Base-by-base conservation (phyloP, 2,797 vertebrate genomes). In the Xenopus petersii region DNA sequence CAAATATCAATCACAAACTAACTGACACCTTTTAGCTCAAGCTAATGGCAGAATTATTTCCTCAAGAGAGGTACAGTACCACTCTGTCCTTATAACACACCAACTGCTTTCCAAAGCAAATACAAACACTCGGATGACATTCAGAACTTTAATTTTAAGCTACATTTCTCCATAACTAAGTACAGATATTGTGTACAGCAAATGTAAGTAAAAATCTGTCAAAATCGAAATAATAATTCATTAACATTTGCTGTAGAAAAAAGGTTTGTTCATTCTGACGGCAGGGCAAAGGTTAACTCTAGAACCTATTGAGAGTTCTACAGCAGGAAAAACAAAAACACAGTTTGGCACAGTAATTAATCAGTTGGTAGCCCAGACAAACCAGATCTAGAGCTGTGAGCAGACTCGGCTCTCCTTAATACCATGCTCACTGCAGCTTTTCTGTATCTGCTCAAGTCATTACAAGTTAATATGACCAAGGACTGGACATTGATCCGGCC, bases 401-500 rank as follows among this genome's bases (percentile, higher is more conserved):
- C 81, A 70, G 82, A 80, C 85, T 87, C 79, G 86, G 83, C 66
- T 82, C 67, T 81, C 71, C 82, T 84, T 89, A 90, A 89, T 87
- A 87, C 83, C 86, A 81, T 81, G 82, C 81, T 82, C 85, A 83
- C 71, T 49, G 79, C 65, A 80, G 87, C 87, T 87, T 84, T 83
- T 73, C 84, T 85, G 62, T 70, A 87, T 89, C 90, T 93, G 90
- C 86, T 86, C 88, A 86, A 88, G 87, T 89, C 90, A 91, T 93
- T 92, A 93, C 80, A 70, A 48, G 78, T 71, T 79, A 79, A 79
- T 79, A 66, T 79, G 86, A 83, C 83, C 85, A 86, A 88, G 84
- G 79, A 83, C 77, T 1, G 83, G 83, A 77, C 82, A 42, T 84
- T 85, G 84, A 88, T 85, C 88, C 72, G 0, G 49, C 72, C 83